These are phyloP conservation scores for Caenorhabditis sp. DNA, from an alignment of 2,888 invertebrate species.

Conservation along the genomic window DNA sequence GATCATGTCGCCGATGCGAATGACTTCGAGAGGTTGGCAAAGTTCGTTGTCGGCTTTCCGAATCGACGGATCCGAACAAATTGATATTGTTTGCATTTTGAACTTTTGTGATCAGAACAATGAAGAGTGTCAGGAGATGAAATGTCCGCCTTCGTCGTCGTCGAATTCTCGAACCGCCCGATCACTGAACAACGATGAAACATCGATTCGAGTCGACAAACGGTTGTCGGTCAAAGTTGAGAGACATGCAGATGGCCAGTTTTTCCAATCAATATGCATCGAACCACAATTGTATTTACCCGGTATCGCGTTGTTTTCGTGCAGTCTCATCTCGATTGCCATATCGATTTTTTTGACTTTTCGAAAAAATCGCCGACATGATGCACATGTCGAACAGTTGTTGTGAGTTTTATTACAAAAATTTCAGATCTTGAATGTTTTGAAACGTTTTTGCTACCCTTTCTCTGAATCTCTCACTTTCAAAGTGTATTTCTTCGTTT, in stretches of 20 bases:
- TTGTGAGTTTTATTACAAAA: slow-evolving; percentile 20
- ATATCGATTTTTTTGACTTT: slow-evolving; percentile 30
- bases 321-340: slow-evolving; percentile 22
- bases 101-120: slow-evolving; percentile 31
- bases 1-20: slow-evolving; percentile 62
- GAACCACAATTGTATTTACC: slow-evolving; percentile 33
- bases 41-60: slow-evolving; percentile 67
- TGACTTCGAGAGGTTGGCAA: slow-evolving; percentile 55
- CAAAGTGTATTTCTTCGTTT: too few species aligned
- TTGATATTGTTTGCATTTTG: slow-evolving; percentile 47
- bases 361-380: slow-evolving; percentile 10
- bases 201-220: slow-evolving; percentile 33
- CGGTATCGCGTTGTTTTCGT: slow-evolving; percentile 11
- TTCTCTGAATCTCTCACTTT: too few species aligned
- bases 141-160: slow-evolving; percentile 8
- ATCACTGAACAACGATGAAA: slow-evolving; percentile 15
- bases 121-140: slow-evolving; percentile 21
- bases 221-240: slow-evolving; percentile 35
- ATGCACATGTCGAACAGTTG: slow-evolving; percentile 32
- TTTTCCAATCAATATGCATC: slow-evolving; percentile 34
- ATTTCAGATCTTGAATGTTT: too few species aligned
- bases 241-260: slow-evolving; percentile 17
- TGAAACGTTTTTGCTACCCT: too few species aligned
- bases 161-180: not conserved
- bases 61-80: slow-evolving; percentile 68